Evolutionary conservation across 1,140 invertebrate species (phyloP).

Genomic region (Ganaspis sp.): DNA sequence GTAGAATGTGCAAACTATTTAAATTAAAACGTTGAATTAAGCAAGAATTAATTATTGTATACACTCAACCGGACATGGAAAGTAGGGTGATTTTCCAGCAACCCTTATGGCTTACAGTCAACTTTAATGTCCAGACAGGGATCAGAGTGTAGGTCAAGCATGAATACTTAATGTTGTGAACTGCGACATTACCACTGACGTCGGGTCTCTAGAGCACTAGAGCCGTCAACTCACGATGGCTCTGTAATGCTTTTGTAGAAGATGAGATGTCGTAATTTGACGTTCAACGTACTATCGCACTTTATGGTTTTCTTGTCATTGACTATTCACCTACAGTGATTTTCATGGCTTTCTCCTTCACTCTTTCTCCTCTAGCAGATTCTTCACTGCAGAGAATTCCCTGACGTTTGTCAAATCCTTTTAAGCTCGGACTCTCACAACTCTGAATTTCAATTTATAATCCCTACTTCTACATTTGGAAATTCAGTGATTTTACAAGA

Average conservation of each 20-base stretch:
- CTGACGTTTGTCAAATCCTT: background rate
- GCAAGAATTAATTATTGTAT: conserved; percentile 44
- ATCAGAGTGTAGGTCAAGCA: conserved; percentile 59
- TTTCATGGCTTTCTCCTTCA: background rate
- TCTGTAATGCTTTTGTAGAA: background rate
- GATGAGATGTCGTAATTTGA: conserved; percentile 4
- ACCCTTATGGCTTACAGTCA: conserved; percentile 18
- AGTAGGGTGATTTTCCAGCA: conserved; percentile 39
- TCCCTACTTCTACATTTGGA: background rate
- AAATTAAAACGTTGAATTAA: conserved; percentile 39
- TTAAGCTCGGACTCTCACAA: background rate
- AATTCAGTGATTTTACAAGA: too few relatives aligned
- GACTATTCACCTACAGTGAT: background rate
- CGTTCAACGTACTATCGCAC: conserved; percentile 7
- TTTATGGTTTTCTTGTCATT: conserved; percentile 17
- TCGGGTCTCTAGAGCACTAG: conserved; percentile 43
- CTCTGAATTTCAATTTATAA: background rate
- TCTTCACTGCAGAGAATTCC: background rate
- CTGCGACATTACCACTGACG: conserved; percentile 57
- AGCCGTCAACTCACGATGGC: background rate
- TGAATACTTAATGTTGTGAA: conserved; percentile 65
- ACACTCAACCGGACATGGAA: conserved; percentile 20
- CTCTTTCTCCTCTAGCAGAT: background rate
- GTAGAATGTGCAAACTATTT: background rate
- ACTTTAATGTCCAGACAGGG: conserved; percentile 30